phyloP scores from a whole-genome alignment of 2,797 vertebrate species.

The Arctocebus calabarensis region DNA sequence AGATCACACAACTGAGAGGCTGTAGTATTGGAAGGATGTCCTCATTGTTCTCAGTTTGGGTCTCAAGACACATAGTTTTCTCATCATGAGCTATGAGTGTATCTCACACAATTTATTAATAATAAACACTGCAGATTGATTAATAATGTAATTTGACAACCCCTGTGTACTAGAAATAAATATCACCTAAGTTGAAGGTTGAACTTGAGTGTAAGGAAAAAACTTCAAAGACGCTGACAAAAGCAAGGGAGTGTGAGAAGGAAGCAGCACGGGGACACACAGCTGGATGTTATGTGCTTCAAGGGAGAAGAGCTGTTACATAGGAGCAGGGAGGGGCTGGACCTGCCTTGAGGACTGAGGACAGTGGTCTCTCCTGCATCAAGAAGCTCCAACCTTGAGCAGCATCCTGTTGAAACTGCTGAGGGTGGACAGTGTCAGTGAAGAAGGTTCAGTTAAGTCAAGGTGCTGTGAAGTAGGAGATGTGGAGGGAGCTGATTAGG shows the following conservation, averaged over 20 bases:
- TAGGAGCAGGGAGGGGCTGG: neutral
- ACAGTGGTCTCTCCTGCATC: neutral
- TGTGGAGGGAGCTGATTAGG: neutral
- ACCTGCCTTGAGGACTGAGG: neutral
- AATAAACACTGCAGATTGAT: too few species aligned
- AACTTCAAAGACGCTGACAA: neutral
- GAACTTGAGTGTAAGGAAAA: neutral
- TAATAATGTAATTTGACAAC: neutral
- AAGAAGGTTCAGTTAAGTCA: neutral
- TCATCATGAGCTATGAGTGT: neutral
- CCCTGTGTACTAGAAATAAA: neutral
- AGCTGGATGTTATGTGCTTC: neutral
- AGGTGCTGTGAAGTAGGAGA: neutral
- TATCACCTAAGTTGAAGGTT: neutral
- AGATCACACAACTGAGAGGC: too few species aligned
- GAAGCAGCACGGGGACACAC: neutral
- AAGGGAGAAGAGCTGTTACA: neutral
- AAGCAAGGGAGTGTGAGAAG: neutral
- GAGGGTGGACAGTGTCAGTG: neutral
- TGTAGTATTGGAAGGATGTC: neutral
- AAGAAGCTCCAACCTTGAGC: neutral
- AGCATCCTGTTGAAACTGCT: neutral
- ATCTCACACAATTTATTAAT: neutral
- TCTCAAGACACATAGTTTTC: neutral
- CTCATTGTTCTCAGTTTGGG: neutral